Conservation (phyloP, 2,797 vertebrate species). For the Anas acuta region DNA sequence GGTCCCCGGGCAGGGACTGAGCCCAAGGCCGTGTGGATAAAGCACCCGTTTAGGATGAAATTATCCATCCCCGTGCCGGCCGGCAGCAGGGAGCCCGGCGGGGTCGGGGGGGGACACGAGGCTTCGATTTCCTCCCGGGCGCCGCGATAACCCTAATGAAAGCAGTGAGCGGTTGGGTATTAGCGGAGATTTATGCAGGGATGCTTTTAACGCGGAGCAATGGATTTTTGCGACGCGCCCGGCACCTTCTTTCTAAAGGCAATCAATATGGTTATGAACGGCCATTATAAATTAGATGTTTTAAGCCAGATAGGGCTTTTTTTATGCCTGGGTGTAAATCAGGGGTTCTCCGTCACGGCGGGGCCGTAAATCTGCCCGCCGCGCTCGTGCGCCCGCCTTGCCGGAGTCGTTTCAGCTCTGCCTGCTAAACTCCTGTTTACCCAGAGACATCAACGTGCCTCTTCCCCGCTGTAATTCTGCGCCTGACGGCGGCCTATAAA, state of each 20-base stretch:
- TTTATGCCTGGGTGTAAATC: constrained; percentile 72
- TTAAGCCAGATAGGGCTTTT: constrained; percentile 71
- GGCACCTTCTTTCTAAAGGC: constrained; percentile 76
- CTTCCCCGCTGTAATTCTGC: constrained; percentile 69
- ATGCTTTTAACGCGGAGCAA: constrained; percentile 78
- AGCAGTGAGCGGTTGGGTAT: constrained; percentile 78
- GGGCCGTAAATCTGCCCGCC: constrained; percentile 76
- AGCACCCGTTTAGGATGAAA: constrained; percentile 37
- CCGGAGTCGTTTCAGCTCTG: constrained; percentile 56
- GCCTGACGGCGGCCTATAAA: constrained; percentile 53
- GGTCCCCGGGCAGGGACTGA: constrained; percentile 19
- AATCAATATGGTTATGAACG: constrained; percentile 79
- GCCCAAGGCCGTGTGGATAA: constrained; percentile 24
- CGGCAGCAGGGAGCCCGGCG: neutral
- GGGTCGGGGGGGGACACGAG: constrained; percentile 55
- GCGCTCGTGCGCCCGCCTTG: neutral
- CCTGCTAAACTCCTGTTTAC: constrained; percentile 78
- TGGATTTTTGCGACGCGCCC: constrained; percentile 76
- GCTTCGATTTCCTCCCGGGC: constrained; percentile 76
- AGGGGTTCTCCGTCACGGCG: constrained; percentile 59
- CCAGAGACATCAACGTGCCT: constrained; percentile 55
- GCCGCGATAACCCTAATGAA: constrained; percentile 81
- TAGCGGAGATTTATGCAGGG: constrained; percentile 82
- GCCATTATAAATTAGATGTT: constrained; percentile 77
- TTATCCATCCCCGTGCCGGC: neutral